Percentiles rank a stretch among this genome's conserved stretches.
Conservation (phyloP, 2,113 vertebrate genomes). For the Desmodus rotundus region DNA sequence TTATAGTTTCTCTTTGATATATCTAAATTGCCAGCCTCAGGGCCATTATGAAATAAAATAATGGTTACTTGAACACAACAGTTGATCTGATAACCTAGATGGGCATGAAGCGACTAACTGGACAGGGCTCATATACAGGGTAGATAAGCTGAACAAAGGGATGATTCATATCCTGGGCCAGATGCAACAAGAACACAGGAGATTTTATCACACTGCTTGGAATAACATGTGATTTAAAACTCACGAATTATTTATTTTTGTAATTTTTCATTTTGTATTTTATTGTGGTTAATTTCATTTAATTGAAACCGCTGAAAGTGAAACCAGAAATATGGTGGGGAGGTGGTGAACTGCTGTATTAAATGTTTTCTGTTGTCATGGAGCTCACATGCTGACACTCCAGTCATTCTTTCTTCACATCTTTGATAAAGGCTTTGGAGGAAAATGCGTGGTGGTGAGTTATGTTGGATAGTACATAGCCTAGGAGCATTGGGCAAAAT, state of each 20-base stretch:
- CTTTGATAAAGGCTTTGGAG: neutral
- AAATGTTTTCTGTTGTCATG: neutral
- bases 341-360: neutral
- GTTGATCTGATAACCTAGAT: neutral
- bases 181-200: neutral
- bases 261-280: neutral
- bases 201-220: neutral
- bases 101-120: neutral
- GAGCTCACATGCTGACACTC: neutral
- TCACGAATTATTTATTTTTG: neutral
- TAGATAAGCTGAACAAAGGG: neutral
- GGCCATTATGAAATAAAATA: neutral
- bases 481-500: no score
- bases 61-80: neutral
- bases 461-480: no score
- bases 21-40: neutral
- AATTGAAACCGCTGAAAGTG: neutral
- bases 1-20: neutral
- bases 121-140: neutral
- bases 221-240: neutral
- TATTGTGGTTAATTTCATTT: neutral
- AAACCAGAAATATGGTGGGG: no score
- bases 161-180: neutral
- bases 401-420: neutral
- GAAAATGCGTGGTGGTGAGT: accelerated